These are phyloP conservation scores for Acronicta psi DNA, from an alignment of 2,888 invertebrate species.

Conservation along the genomic window DNA sequence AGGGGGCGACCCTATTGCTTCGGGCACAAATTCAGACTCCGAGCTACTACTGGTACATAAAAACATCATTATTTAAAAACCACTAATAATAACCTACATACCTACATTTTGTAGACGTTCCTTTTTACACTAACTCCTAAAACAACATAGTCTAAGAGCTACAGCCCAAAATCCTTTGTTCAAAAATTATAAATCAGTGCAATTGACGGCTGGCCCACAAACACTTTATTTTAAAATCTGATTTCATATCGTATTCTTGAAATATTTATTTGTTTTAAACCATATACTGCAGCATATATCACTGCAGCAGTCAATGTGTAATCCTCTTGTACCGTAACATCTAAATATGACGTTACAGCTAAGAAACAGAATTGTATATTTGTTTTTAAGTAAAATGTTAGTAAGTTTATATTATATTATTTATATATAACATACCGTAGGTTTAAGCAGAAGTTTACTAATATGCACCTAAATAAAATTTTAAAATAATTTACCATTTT, in stretches of 20 bases:
- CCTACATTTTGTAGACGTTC: too few species aligned
- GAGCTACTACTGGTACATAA: too few species aligned
- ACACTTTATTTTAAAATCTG: slow-evolving; percentile 26
- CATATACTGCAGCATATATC: slow-evolving; percentile 4
- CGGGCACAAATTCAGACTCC: too few species aligned
- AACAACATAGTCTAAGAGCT: slow-evolving; percentile 22
- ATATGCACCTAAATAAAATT: too few species aligned
- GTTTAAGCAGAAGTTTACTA: too few species aligned
- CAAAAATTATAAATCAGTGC: slow-evolving; percentile 36
- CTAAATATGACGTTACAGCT: background rate
- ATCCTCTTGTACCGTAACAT: slow-evolving; percentile 32
- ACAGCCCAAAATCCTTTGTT: slow-evolving; percentile 36
- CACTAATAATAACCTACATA: too few species aligned
- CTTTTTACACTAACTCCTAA: background rate
- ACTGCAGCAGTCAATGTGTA: slow-evolving; percentile 17
- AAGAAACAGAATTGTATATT: background rate
- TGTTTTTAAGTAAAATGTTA: background rate
- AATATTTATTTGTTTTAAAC: slow-evolving; percentile 30
- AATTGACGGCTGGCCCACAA: slow-evolving; percentile 28
- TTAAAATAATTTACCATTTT: too few species aligned
- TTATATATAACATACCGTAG: too few species aligned
- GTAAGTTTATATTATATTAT: too few species aligned
- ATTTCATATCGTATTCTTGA: slow-evolving; percentile 20
- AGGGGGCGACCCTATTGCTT: too few species aligned
- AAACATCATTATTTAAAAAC: too few species aligned